Percentiles rank a stretch among this genome's conserved stretches.
These are phyloP conservation scores for Nomada goodeniana DNA, from an alignment of 2,888 invertebrate species.

Conservation along the genomic window DNA sequence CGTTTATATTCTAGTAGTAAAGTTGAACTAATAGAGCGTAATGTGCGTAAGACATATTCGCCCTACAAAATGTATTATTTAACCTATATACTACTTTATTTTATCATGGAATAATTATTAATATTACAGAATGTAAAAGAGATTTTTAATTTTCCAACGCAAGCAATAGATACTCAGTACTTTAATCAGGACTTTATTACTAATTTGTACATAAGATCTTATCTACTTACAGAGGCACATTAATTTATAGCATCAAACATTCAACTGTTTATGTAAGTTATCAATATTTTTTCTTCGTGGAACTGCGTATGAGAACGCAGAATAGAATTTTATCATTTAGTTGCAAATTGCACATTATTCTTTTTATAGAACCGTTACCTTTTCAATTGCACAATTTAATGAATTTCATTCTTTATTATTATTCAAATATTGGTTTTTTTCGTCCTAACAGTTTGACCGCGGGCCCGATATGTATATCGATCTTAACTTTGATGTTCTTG, in stretches of 20 bases:
- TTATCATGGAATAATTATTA: background rate
- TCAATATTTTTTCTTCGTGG: constrained; percentile 59
- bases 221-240: constrained; percentile 53
- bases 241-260: constrained; percentile 75
- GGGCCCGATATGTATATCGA: too few relatives aligned
- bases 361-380: background rate
- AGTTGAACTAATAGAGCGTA: too few relatives aligned
- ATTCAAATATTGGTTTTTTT: background rate
- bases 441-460: too few relatives aligned
- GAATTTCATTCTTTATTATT: background rate
- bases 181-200: constrained; percentile 23
- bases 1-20: too few relatives aligned
- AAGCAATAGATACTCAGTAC: constrained; percentile 10
- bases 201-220: constrained; percentile 53
- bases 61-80: too few relatives aligned
- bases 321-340: constrained; percentile 31
- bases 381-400: background rate
- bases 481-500: too few relatives aligned
- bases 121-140: background rate
- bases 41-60: too few relatives aligned
- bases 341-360: background rate
- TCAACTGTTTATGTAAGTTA: constrained; percentile 69
- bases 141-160: background rate
- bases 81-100: background rate
- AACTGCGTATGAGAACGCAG: constrained; percentile 30